phyloP scores from a whole-genome alignment of 2,113 vertebrate species.

The Electrona antarctica region DNA sequence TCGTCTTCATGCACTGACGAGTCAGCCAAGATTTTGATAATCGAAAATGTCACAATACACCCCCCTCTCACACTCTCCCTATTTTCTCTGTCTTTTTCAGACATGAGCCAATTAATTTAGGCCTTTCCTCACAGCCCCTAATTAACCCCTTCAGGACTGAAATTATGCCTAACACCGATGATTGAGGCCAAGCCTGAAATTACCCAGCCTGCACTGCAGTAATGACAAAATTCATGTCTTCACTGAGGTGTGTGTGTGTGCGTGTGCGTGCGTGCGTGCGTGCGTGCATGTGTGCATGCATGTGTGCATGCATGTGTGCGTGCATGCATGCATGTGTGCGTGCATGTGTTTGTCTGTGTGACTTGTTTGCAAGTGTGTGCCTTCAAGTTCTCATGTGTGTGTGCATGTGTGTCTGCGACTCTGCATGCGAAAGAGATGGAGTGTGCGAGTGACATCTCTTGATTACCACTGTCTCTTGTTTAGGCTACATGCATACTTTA shows the following conservation, averaged over 20 bases:
- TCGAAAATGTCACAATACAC: constrained; percentile 43
- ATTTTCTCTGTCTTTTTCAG: constrained; percentile 60
- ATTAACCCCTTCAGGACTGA: constrained; percentile 80
- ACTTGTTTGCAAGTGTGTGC: too few relatives aligned
- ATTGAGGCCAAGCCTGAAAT: constrained; percentile 77
- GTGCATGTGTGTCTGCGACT: neutral
- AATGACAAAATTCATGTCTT: constrained; percentile 48
- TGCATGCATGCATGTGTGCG: too few relatives aligned
- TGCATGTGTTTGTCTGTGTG: too few relatives aligned
- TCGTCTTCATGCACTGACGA: constrained; percentile 37
- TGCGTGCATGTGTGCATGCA: neutral
- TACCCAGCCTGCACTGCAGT: constrained; percentile 63
- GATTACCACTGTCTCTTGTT: constrained; percentile 58
- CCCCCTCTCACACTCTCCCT: constrained; percentile 32
- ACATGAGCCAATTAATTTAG: constrained; percentile 74
- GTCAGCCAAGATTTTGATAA: constrained; percentile 62
- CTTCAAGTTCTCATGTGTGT: too few relatives aligned
- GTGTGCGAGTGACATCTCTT: constrained; percentile 35
- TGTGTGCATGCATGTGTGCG: neutral
- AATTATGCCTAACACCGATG: constrained; percentile 71
- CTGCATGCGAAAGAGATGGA: neutral
- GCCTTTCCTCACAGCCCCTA: constrained; percentile 67
- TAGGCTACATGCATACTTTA: constrained; percentile 48
- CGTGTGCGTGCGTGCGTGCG: neutral
- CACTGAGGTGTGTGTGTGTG: constrained; percentile 18